Conservation (phyloP, 2,888 invertebrate genomes). For the Thera obeliscata region DNA sequence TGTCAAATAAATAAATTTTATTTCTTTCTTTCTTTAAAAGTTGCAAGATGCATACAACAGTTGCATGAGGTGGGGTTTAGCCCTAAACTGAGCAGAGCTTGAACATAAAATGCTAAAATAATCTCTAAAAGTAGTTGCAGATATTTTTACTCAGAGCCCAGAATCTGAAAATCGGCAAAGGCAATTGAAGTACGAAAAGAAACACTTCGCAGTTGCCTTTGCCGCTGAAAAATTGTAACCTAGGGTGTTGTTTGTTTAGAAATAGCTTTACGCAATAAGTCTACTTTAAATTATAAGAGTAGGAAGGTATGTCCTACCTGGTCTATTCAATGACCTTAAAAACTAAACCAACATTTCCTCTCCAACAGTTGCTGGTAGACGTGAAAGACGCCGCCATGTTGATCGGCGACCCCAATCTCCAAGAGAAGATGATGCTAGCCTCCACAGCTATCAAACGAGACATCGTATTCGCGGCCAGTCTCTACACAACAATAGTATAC, state of each 20-base stretch:
- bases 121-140: no score
- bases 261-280: no score
- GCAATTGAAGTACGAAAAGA: no score
- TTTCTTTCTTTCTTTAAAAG: no score
- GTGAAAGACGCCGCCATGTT: constrained; percentile 96
- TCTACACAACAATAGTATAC: constrained; percentile 87
- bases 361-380: constrained; percentile 82
- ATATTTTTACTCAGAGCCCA: no score
- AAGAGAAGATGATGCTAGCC: constrained; percentile 97
- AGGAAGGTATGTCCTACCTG: no score
- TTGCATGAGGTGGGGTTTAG: constrained; percentile 90
- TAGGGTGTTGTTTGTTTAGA: no score
- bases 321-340: not conserved
- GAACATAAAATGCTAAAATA: not conserved
- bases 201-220: no score
- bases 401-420: constrained; percentile 96
- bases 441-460: constrained; percentile 97
- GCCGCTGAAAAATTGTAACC: no score
- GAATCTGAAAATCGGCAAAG: no score
- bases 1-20: no score
- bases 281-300: no score
- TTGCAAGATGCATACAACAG: constrained; percentile 98
- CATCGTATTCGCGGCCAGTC: constrained; percentile 98
- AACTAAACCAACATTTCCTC: not conserved
- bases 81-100: not conserved